phyloP scores from a whole-genome alignment of 1,140 invertebrate species.

The Cotesia typhae region DNA sequence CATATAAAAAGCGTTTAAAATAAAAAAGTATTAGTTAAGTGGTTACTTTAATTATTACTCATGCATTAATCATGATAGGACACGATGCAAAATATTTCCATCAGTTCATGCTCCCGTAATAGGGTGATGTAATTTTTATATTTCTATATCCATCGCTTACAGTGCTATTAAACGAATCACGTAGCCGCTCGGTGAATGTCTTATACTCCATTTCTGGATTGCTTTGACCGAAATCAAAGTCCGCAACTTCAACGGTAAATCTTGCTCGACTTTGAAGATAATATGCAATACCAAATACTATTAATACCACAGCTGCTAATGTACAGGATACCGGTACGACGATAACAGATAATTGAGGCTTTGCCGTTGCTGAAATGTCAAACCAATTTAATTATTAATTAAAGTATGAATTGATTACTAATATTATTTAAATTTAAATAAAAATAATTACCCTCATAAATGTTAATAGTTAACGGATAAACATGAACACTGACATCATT shows the following conservation, averaged over 20 bases:
- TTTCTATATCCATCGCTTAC: slow-evolving; percentile 55
- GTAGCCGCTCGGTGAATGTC: slow-evolving; percentile 80
- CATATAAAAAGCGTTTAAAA: too few relatives aligned
- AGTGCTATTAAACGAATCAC: slow-evolving; percentile 78
- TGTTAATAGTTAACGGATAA: slow-evolving; percentile 76
- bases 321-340: slow-evolving; percentile 84
- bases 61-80: background rate
- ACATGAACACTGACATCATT: slow-evolving; percentile 77
- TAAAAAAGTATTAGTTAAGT: background rate
- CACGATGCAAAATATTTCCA: background rate
- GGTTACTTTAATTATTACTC: slow-evolving; percentile 16
- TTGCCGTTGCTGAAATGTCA: slow-evolving; percentile 70
- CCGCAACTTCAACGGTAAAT: slow-evolving; percentile 83
- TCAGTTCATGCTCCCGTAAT: slow-evolving; percentile 63
- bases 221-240: slow-evolving; percentile 85
- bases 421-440: slow-evolving; percentile 8
- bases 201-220: slow-evolving; percentile 83
- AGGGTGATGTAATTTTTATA: slow-evolving; percentile 51
- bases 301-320: slow-evolving; percentile 78
- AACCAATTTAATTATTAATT: slow-evolving; percentile 21
- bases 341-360: slow-evolving; percentile 84
- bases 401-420: slow-evolving; percentile 17
- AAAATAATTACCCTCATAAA: slow-evolving; percentile 76
- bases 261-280: slow-evolving; percentile 81
- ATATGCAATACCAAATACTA: slow-evolving; percentile 86